Evolutionary conservation across 2,888 invertebrate genomes (phyloP).

Genomic region (Pyrochroa serraticornis): DNA sequence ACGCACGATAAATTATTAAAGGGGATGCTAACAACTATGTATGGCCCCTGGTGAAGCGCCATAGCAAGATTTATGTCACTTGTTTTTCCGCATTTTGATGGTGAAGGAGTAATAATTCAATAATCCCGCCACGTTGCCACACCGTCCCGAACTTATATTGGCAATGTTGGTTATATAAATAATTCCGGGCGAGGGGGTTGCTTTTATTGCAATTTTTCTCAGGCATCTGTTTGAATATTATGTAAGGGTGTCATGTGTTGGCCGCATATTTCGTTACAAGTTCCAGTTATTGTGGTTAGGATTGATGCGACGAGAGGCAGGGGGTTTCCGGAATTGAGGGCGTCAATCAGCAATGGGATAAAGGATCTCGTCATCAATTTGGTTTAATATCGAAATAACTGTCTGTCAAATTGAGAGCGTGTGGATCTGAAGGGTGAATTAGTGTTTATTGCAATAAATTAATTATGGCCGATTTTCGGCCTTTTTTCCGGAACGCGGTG

Average conservation of each 20-base stretch:
- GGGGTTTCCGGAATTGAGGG: neutral
- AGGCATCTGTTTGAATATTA: too few species aligned
- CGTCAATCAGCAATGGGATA: conserved; percentile 17
- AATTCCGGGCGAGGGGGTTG: too few species aligned
- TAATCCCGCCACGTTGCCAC: too few species aligned
- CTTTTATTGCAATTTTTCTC: too few species aligned
- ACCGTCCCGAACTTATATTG: too few species aligned
- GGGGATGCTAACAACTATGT: too few species aligned
- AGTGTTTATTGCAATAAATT: conserved; percentile 10
- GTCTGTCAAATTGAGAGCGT: conserved; percentile 7
- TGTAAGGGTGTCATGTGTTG: too few species aligned
- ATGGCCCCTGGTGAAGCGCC: too few species aligned
- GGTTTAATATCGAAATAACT: conserved; percentile 21
- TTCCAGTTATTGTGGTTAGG: conserved; percentile 14
- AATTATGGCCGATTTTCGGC: conserved; percentile 13
- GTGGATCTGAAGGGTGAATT: conserved; percentile 17
- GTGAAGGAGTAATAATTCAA: too few species aligned
- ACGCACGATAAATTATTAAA: conserved; percentile 6
- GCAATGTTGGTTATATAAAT: too few species aligned
- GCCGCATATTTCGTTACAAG: conserved; percentile 5
- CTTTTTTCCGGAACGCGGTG: neutral
- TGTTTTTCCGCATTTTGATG: too few species aligned
- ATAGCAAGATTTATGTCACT: too few species aligned
- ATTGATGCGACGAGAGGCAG: conserved; percentile 15
- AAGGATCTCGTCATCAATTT: conserved; percentile 16